Base-by-base conservation (phyloP, 2,888 invertebrate genomes). In the Alitta virens region DNA sequence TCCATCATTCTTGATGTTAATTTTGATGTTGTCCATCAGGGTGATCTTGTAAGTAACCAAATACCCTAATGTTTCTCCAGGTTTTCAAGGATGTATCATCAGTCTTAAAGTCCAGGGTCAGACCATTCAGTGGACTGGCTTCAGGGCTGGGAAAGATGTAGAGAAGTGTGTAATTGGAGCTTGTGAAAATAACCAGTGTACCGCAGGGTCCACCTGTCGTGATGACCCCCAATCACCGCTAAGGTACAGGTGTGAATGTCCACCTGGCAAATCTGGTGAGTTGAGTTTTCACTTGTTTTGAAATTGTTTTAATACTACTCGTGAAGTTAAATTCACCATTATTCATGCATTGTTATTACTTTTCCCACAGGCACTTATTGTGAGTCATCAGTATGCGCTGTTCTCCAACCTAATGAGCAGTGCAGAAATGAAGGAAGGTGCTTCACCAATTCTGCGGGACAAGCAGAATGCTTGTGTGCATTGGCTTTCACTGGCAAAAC, bases 391-490 rank as follows among this genome's bases (percentile, higher is more conserved):
- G 59, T 59, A 1, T 59, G 59, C 40, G 38, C 50, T 3, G 52
- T n/a, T 24, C 59, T 57, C 24, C 23, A 46, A 14, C 57, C 57
- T 49, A 16, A 1, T 16, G 49, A 59, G 40, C 9, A n/a, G 1
- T 59, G 59, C 38, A 14, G 38, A 25, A 59, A 59, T n/a, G 25
- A 33, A 24, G 59, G 50, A 21, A 52, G 24, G 2, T 59, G 59
- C 25, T 49, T 49, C 25, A 40, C 51, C 14, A 52, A 27, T 2
- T 9, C 14, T 14, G 9, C 24, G 1, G 54, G 54, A 16, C n/a
- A 25, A 40, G 43, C 52, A 21, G 59, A 50, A 23, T 63, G 63
- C 38, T 21, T 63, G 26, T 63, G 63, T 42, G 26, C 55, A 0
- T 26, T 63, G 26, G 12, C 40, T n/a, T 63, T 42, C 43, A 55